These are phyloP conservation scores for Drosophila monieri DNA, from an alignment of 2,888 invertebrate genomes.

Conservation along the genomic window DNA sequence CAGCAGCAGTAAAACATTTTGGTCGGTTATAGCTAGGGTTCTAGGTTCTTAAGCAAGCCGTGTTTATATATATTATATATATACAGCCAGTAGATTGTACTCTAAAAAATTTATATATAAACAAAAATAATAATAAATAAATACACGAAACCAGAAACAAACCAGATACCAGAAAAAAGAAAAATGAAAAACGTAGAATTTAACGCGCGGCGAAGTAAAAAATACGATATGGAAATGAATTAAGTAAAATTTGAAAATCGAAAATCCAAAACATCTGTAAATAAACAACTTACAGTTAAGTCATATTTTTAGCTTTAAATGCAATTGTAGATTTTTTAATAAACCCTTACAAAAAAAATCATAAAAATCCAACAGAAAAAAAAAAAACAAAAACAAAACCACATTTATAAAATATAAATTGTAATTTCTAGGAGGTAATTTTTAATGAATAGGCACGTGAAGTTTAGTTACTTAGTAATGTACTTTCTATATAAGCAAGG, in stretches of 20 bases:
- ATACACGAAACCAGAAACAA: slow-evolving; percentile 17
- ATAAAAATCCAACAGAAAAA: slow-evolving; percentile 37
- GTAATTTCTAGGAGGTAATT: slow-evolving; percentile 72
- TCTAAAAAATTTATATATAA: slow-evolving; percentile 63
- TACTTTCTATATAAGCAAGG: slow-evolving; percentile 68
- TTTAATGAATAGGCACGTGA: slow-evolving; percentile 70
- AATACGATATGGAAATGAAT: slow-evolving; percentile 25
- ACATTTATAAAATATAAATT: slow-evolving; percentile 61
- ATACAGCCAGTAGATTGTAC: slow-evolving; percentile 79
- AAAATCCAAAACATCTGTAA: slow-evolving; percentile 40
- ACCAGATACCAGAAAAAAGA: not conserved
- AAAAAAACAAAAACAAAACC: slow-evolving; percentile 27
- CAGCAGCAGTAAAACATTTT: slow-evolving; percentile 18
- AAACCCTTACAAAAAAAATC: slow-evolving; percentile 23
- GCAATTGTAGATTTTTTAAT: slow-evolving; percentile 81
- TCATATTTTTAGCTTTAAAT: slow-evolving; percentile 83
- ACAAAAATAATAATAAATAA: slow-evolving; percentile 18
- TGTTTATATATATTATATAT: slow-evolving; percentile 55
- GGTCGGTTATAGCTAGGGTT: slow-evolving; percentile 73
- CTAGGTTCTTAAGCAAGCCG: slow-evolving; percentile 56
- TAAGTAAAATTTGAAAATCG: slow-evolving; percentile 38
- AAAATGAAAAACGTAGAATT: slow-evolving; percentile 59
- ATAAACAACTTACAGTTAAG: slow-evolving; percentile 81
- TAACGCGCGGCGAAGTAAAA: slow-evolving; percentile 64
- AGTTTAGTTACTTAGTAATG: slow-evolving; percentile 79